These are phyloP conservation scores for Strix occidentalis DNA, from an alignment of 2,797 vertebrate species.

Conservation along the genomic window DNA sequence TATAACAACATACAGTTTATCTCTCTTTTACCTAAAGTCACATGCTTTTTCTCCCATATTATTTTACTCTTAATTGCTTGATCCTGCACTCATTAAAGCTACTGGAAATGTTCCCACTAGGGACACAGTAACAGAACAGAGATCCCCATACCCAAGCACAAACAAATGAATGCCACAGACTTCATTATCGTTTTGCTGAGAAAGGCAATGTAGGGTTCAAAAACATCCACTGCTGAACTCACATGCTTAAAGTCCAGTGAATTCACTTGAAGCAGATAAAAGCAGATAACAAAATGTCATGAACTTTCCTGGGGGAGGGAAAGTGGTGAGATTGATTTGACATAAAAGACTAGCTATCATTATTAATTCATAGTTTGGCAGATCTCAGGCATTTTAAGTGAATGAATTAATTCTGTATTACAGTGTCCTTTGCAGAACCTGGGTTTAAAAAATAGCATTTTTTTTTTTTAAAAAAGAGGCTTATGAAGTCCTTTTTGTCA, in stretches of 20 bases:
- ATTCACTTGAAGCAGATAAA: background rate
- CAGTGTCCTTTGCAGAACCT: background rate
- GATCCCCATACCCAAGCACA: background rate
- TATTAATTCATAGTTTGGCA: constrained; percentile 49
- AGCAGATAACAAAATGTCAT: background rate
- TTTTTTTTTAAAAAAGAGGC: background rate
- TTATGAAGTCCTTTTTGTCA: background rate
- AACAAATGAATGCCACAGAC: background rate
- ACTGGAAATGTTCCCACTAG: background rate
- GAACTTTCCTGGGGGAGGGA: background rate
- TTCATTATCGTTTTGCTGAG: background rate
- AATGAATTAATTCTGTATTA: constrained; percentile 13
- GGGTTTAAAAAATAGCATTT: background rate
- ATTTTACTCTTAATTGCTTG: background rate
- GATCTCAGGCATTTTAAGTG: background rate
- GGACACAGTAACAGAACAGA: background rate
- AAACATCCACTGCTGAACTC: background rate
- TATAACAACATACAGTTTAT: background rate
- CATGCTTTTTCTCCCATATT: fast-evolving
- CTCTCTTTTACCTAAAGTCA: background rate
- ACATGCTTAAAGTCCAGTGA: background rate
- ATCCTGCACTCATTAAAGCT: background rate
- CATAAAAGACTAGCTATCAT: constrained; percentile 22
- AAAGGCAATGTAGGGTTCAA: background rate
- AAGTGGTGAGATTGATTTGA: background rate